phyloP scores from a whole-genome alignment of 2,113 vertebrate species.

The Struthidea cinerea region DNA sequence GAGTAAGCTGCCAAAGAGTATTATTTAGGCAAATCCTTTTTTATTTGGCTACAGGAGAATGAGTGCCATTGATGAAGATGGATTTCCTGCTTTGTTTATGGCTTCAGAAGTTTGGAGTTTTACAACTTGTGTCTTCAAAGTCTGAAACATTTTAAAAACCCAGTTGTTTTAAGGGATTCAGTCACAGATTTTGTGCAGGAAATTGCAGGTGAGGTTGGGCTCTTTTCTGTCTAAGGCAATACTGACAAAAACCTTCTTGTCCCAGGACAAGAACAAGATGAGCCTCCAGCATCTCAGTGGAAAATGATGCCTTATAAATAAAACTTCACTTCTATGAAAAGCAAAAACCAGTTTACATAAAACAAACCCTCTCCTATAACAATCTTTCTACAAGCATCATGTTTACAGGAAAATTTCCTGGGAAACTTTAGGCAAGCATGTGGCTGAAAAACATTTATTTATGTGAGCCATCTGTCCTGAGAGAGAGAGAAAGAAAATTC shows the following conservation, averaged over 20 bases:
- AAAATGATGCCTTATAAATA: not conserved
- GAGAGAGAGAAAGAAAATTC: slow-evolving; percentile 31
- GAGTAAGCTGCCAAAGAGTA: slow-evolving; percentile 2
- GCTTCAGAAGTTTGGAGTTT: not conserved
- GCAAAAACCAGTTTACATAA: not conserved
- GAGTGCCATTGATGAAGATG: not conserved
- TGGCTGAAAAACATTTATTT: slow-evolving; percentile 25
- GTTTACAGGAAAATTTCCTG: not conserved
- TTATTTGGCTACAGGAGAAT: not conserved
- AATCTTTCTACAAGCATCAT: not conserved
- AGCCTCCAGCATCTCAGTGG: not conserved
- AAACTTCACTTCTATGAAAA: not conserved
- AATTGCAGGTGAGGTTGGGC: not conserved
- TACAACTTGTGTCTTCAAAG: not conserved
- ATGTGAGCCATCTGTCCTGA: slow-evolving; percentile 38
- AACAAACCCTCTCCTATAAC: not conserved
- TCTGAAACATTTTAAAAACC: not conserved
- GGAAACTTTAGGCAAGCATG: not conserved
- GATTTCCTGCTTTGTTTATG: not conserved
- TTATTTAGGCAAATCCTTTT: slow-evolving; percentile 42
- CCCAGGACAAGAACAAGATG: not conserved
- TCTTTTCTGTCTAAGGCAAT: not conserved
- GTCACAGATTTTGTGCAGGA: not conserved
- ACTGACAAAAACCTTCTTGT: not conserved
- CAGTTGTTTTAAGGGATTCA: not conserved